Percentiles rank a stretch among this genome's conserved stretches.
Conservation (phyloP, 2,797 vertebrate genomes). For the Sphenopsis melanotis region DNA sequence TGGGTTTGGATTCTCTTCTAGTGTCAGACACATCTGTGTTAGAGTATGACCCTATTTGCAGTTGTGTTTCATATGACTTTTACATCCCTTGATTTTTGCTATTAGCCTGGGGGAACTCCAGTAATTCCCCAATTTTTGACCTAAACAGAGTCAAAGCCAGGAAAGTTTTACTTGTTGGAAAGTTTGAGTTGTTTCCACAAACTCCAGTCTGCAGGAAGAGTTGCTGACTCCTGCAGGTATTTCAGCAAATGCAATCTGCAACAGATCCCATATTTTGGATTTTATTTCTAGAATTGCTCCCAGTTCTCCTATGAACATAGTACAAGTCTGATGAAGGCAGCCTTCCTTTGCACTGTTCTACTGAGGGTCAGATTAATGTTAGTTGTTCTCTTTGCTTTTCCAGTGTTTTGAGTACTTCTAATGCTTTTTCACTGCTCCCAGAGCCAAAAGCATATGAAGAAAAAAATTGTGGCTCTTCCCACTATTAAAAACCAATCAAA, state of each 20-base stretch:
- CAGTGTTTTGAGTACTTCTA: not conserved
- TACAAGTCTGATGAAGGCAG: constrained; percentile 38
- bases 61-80: not conserved
- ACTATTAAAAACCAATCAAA: not conserved
- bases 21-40: not conserved
- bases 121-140: not conserved
- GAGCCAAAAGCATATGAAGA: not conserved
- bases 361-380: constrained; percentile 8
- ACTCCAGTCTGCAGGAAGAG: not conserved
- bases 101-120: not conserved
- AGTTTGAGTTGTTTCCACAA: not conserved
- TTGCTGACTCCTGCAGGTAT: constrained; percentile 19
- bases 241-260: constrained; percentile 30
- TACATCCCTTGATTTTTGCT: not conserved
- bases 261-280: not conserved
- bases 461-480: not conserved
- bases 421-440: constrained; percentile 3
- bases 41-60: not conserved
- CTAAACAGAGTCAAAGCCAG: not conserved
- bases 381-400: not conserved
- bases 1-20: not conserved
- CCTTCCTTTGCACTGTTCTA: not conserved
- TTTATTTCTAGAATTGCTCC: constrained; percentile 50
- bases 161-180: constrained; percentile 37
- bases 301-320: constrained; percentile 17